Base-by-base conservation (phyloP, 2,888 invertebrate genomes). In the Rhodophaea formosa region DNA sequence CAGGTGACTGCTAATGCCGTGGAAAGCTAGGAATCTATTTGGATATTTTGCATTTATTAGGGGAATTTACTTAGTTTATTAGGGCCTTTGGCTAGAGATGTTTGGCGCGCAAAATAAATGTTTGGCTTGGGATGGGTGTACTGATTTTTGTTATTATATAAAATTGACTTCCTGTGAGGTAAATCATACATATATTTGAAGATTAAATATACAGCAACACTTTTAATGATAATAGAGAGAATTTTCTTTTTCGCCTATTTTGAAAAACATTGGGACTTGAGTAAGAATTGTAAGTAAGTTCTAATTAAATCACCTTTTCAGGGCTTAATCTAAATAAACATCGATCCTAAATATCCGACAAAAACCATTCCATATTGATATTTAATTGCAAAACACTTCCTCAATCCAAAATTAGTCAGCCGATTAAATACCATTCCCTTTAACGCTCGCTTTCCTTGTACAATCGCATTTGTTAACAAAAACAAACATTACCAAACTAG, bases 401-500 rank as follows among this genome's bases (percentile, higher is more conserved):
- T 51, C 12, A 10, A 35, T 51, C 51, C 51, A 35, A 12, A 51
- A 51, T 17, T 51, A 51, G 35, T 8, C 39, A 30, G 10, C n/a
- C 16, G 17, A 55, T 32, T 8, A 45, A 32, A 53, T 44, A 30
- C 15, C 44, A 17, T 17, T 30, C 30, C 53, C 45, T 35, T 55
- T 46, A 46, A 55, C 30, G 54, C 30, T 54, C 53, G 30, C 53
- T 55, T 46, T 45, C 45, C 54, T 32, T 35, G 32, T 45, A 44
- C 54, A 52, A 53, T 58, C 49, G 53, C 54, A 59, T 54, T 44
- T 54, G 49, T 56, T 58, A 49, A 71, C 62, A 81, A 80, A 80
- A 78, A 80, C 75, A 73, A 67, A 73, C 72, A 72, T 68, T 43
- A 51, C 67, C 67, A 66, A 69, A 71, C 68, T 62, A 62, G 76